phyloP scores from a whole-genome alignment of 2,888 invertebrate species.

The Trissolcus brochymenae region DNA sequence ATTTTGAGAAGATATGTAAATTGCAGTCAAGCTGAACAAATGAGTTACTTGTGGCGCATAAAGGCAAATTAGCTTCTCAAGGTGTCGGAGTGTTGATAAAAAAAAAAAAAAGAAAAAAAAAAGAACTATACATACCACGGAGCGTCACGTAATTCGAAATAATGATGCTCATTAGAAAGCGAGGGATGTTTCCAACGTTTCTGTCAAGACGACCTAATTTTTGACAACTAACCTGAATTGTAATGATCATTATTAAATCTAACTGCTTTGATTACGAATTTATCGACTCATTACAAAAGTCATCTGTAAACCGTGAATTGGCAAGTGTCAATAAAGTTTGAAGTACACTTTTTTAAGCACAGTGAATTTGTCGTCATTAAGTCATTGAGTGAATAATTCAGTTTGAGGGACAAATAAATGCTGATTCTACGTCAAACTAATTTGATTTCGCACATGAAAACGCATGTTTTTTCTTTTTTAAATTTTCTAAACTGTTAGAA shows the following conservation, averaged over 20 bases:
- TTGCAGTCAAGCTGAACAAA: constrained; percentile 5
- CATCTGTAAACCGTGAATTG: not conserved
- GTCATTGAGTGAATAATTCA: no score
- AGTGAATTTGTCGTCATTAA: no score
- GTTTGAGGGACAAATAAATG: no score
- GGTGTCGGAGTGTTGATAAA: constrained; percentile 12
- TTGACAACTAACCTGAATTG: constrained; percentile 19
- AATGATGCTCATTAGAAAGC: constrained; percentile 44
- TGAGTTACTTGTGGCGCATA: constrained; percentile 3
- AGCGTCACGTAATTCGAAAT: constrained; percentile 35
- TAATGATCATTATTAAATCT: constrained; percentile 10
- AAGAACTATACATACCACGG: not conserved
- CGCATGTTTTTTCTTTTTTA: no score
- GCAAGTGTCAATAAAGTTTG: not conserved
- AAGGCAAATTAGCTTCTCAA: constrained; percentile 23
- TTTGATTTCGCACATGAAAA: no score
- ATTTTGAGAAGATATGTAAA: not conserved
- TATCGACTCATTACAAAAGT: not conserved
- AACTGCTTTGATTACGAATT: not conserved
- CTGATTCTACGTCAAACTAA: no score
- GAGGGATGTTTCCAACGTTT: constrained; percentile 25
- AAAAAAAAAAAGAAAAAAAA: constrained; percentile 28
- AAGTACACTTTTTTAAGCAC: no score
- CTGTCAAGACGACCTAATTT: constrained; percentile 29
- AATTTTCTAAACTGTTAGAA: no score